Evolutionary conservation across 2,113 vertebrate genomes (phyloP).

Genomic region (Cyprinodon variegatus): DNA sequence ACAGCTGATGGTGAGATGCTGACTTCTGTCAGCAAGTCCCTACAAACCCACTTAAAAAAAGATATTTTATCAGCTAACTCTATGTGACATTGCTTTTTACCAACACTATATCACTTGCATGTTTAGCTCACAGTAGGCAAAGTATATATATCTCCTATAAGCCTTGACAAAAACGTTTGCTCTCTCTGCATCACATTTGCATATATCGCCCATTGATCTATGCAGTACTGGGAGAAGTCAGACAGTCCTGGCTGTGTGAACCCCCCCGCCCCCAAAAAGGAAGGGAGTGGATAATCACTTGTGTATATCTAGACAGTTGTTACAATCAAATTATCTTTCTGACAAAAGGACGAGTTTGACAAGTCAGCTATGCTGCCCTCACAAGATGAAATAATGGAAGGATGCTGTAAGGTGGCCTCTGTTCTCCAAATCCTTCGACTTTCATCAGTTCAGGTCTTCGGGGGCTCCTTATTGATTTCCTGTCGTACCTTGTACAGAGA

Average conservation of each 20-base stretch:
- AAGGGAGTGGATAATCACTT: not conserved
- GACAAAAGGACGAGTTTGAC: conserved; percentile 15
- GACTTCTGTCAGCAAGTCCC: not conserved
- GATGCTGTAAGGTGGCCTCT: conserved; percentile 33
- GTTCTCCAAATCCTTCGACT: conserved; percentile 62
- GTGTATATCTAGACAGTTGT: conserved; percentile 11
- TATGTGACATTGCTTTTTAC: not conserved
- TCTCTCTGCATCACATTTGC: conserved; percentile 44
- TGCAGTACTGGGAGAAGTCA: conserved; percentile 16
- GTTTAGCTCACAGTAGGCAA: conserved; percentile 22
- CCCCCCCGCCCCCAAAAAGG: not conserved
- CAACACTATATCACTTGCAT: conserved; percentile 21
- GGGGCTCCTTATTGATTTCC: conserved; percentile 62
- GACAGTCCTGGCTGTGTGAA: conserved; percentile 19
- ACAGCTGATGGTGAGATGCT: not conserved
- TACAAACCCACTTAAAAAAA: not conserved
- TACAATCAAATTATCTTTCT: conserved; percentile 2
- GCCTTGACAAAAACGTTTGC: conserved; percentile 25
- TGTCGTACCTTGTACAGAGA: conserved; percentile 53
- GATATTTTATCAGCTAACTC: not conserved
- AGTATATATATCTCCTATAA: conserved; percentile 35
- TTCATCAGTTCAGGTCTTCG: conserved; percentile 55
- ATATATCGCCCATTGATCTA: conserved; percentile 55
- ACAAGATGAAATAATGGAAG: conserved; percentile 23
- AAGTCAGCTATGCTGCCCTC: conserved; percentile 36